Percentiles rank a stretch among this genome's conserved stretches.
phyloP scores from a whole-genome alignment of 2,888 invertebrate genomes.

The Oligia latruncula region DNA sequence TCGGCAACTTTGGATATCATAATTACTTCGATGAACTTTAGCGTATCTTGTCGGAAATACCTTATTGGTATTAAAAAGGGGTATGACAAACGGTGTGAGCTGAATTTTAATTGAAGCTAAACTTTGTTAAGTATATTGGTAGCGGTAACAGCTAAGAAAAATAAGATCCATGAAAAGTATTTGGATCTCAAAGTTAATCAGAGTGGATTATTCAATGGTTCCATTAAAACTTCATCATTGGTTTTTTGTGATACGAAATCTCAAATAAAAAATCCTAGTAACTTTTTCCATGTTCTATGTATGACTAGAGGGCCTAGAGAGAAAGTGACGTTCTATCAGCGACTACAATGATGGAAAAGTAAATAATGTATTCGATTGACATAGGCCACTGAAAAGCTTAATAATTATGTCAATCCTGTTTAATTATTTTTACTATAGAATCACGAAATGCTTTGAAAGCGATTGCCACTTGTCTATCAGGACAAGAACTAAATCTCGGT shows the following conservation, averaged over 20 bases:
- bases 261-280: background rate
- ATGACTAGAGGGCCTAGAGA: background rate
- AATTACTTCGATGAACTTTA: conserved; percentile 38
- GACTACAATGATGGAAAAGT: background rate
- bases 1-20: conserved; percentile 30
- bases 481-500: background rate
- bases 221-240: background rate
- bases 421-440: background rate
- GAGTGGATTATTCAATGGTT: conserved; percentile 3
- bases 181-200: background rate
- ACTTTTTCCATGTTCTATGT: background rate
- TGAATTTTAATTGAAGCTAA: conserved; percentile 26
- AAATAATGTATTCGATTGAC: no score
- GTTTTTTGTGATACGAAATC: background rate
- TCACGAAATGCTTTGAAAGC: background rate
- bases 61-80: conserved; percentile 27
- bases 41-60: conserved; percentile 16
- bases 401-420: background rate
- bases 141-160: background rate
- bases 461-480: background rate
- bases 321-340: background rate
- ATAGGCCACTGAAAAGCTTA: background rate
- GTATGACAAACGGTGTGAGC: background rate
- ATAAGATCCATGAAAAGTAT: conserved; percentile 5
- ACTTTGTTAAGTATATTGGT: conserved; percentile 5